Percentiles rank a stretch among this genome's conserved stretches.
phyloP scores from a whole-genome alignment of 1,140 invertebrate genomes.

The Cydia amplana region DNA sequence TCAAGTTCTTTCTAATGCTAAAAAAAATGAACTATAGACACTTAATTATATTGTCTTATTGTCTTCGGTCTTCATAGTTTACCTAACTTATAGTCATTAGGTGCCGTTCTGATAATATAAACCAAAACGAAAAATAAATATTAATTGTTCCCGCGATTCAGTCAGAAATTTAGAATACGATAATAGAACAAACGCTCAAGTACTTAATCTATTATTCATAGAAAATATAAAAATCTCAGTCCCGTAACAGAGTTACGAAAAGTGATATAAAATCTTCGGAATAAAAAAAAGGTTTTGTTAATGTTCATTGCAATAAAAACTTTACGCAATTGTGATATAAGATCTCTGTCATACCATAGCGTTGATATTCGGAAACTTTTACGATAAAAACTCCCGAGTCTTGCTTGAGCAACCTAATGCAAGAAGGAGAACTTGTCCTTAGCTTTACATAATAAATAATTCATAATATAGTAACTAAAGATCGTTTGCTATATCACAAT shows the following conservation, averaged over 20 bases:
- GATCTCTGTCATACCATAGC: constrained; percentile 49
- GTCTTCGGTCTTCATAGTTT: no score
- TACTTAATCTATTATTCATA: neutral
- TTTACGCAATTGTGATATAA: constrained; percentile 57
- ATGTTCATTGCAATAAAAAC: constrained; percentile 57
- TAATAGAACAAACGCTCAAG: no score
- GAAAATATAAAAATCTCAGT: neutral
- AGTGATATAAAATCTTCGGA: constrained; percentile 58
- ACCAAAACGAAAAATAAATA: no score
- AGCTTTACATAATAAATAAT: neutral
- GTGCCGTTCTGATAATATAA: no score
- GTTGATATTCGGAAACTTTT: constrained; percentile 58
- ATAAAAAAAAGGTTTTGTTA: constrained; percentile 41
- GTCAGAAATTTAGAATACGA: no score
- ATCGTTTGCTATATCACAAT: no score
- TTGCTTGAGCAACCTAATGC: constrained; percentile 8
- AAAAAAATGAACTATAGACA: no score
- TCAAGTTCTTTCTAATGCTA: no score
- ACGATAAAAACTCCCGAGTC: constrained; percentile 53
- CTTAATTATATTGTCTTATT: no score
- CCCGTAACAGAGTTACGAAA: constrained; percentile 29
- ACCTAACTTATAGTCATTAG: no score
- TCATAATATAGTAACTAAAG: neutral
- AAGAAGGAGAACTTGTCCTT: constrained; percentile 16
- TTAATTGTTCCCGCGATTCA: neutral